Base-by-base conservation (phyloP, 2,797 vertebrate species). In the Arrhamphus sclerolepis region DNA sequence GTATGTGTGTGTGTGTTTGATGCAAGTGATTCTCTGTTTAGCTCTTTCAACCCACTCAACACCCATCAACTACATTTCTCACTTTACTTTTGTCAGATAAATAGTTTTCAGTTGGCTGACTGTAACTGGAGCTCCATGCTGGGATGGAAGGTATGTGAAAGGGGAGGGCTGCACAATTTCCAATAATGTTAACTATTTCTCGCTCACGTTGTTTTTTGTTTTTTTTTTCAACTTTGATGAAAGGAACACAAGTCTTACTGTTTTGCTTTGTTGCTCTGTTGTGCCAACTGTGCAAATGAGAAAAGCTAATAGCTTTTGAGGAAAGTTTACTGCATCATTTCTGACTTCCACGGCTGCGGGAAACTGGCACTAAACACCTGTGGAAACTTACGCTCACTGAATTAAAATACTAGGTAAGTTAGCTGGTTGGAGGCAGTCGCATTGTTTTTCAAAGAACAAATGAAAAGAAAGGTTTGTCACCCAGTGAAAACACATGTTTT, bases 21-120 rank as follows among this genome's bases (percentile, higher is more conserved):
- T 55, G 39, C 28, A 61, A 52, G 59, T 66, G 66, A 59, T 55
- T 58, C 75, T 79, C 57, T 60, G 60, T 70, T 74, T 65, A 64
- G 48, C 57, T 57, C 68, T 19, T 31, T 16, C 34, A 56, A 3
- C 58, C 68, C 70, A 71, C 62, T 74, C 70, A 64, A 52, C 72
- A 57, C 54, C 31, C 58, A 17, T 66, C 51, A 54, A 47, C 39
- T 13, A 62, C 50, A 20, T 53, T 56, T 72, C 18, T 60, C 22
- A 29, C 24, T 49, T n/a, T 16, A 20, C 61, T 39, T 26, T 51
- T 61, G 58, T 75, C 62, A 70, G 41, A 70, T 29, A 67, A 61
- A 72, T 55, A 14, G 39, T 54, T 66, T 41, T 10, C 17, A 51
- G 51, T 19, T 66, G 28, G 50, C 52, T 3, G 52, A 65, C 46